These are phyloP conservation scores for Scaptomyza pallida DNA, from an alignment of 1,140 invertebrate genomes.

Conservation along the genomic window DNA sequence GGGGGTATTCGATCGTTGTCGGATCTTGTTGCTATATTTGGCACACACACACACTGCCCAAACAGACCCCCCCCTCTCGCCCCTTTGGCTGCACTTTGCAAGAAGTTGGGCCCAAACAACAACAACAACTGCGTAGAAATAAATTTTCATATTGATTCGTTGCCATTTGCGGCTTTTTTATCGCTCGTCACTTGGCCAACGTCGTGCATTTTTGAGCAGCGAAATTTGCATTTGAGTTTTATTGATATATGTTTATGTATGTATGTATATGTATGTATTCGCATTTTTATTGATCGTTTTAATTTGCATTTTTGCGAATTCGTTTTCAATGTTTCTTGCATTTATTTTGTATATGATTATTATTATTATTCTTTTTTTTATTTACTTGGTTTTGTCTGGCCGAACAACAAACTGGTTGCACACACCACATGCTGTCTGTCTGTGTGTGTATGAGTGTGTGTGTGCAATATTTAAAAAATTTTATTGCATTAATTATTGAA, in stretches of 20 bases:
- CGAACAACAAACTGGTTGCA: conserved; percentile 74
- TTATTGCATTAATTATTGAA: conserved; percentile 81
- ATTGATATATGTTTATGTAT: too few relatives aligned
- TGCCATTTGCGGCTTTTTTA: conserved; percentile 28
- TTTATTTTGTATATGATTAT: conserved; percentile 18
- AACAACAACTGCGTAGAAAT: conserved; percentile 17
- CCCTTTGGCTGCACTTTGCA: neutral
- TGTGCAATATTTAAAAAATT: conserved; percentile 76
- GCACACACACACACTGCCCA: too few relatives aligned
- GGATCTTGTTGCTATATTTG: conserved; percentile 48
- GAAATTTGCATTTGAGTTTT: conserved; percentile 80
- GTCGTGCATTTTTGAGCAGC: conserved; percentile 16
- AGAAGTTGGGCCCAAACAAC: too few relatives aligned
- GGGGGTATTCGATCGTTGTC: conserved; percentile 56
- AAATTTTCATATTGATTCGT: conserved; percentile 47
- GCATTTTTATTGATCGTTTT: conserved; percentile 81
- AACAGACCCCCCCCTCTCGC: neutral
- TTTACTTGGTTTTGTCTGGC: conserved; percentile 34
- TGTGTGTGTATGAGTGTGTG: conserved; percentile 53
- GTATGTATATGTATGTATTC: too few relatives aligned
- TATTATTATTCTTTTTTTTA: conserved; percentile 16
- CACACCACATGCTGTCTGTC: conserved; percentile 55
- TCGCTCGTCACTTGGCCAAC: conserved; percentile 30
- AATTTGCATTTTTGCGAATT: conserved; percentile 77
- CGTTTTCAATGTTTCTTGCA: conserved; percentile 36